These are phyloP conservation scores for Choristoneura fumiferana DNA, from an alignment of 1,140 invertebrate species.

Conservation along the genomic window DNA sequence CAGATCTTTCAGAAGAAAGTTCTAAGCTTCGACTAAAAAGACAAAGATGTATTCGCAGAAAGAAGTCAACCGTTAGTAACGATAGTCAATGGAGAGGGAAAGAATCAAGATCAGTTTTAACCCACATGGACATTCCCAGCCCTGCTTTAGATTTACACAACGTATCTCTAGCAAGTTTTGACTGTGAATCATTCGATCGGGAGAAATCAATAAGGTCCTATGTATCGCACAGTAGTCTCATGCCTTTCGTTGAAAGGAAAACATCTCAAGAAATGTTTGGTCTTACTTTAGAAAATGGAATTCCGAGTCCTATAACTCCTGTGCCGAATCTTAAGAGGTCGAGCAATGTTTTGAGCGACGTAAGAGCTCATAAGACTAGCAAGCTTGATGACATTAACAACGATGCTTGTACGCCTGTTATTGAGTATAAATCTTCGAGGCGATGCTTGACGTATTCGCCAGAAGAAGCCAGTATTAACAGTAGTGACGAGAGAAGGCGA, in stretches of 20 bases:
- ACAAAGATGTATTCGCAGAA: slow-evolving; percentile 68
- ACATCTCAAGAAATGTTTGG: slow-evolving; percentile 61
- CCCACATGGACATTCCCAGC: slow-evolving; percentile 63
- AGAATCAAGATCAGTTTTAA: slow-evolving; percentile 45
- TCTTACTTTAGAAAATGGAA: slow-evolving; percentile 63
- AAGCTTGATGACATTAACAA: slow-evolving; percentile 64
- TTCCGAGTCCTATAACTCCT: slow-evolving; percentile 68
- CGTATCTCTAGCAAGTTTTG: slow-evolving; percentile 41
- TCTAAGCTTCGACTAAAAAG: slow-evolving; percentile 54
- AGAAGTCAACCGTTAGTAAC: slow-evolving; percentile 64
- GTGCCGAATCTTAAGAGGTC: slow-evolving; percentile 58
- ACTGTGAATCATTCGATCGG: not conserved
- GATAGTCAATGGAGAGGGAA: slow-evolving; percentile 56
- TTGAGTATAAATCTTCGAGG: slow-evolving; percentile 67
- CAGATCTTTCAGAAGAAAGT: slow-evolving; percentile 50
- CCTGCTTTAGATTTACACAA: slow-evolving; percentile 51
- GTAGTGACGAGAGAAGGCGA: slow-evolving; percentile 64
- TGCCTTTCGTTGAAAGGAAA: slow-evolving; percentile 47
- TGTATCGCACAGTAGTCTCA: slow-evolving; percentile 64
- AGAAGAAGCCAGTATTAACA: slow-evolving; percentile 66
- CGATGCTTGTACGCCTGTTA: slow-evolving; percentile 59
- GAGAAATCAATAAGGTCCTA: slow-evolving; percentile 44
- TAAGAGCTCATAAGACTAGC: slow-evolving; percentile 64
- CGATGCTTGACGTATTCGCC: slow-evolving; percentile 69
- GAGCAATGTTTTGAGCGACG: slow-evolving; percentile 63